These are phyloP conservation scores for Platorchestia sp. DNA, from an alignment of 1,140 invertebrate species.

Conservation along the genomic window DNA sequence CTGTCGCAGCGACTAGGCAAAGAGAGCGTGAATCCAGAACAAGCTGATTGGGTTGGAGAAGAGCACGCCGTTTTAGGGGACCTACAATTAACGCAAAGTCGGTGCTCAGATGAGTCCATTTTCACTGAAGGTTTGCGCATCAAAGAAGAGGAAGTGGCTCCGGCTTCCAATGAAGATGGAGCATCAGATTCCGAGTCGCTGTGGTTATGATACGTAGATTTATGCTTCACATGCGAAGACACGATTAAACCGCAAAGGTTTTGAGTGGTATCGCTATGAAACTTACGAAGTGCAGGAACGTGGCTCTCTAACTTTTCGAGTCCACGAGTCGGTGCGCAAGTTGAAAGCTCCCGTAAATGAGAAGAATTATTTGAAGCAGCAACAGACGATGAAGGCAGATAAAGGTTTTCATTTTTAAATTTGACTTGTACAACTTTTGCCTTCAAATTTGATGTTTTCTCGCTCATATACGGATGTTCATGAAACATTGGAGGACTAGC, in stretches of 20 bases:
- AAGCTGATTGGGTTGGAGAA: neutral
- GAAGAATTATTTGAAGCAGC: neutral
- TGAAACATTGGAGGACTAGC: neutral
- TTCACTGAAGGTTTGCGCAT: neutral
- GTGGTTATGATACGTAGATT: neutral
- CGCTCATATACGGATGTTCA: neutral
- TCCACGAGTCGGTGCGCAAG: neutral
- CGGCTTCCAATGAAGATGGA: neutral
- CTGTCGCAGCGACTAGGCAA: slow-evolving; percentile 32
- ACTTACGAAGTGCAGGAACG: neutral
- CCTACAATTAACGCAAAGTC: neutral
- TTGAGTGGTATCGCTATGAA: neutral
- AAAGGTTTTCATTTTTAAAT: neutral
- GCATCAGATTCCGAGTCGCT: neutral
- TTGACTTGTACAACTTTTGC: neutral
- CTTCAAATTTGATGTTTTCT: neutral
- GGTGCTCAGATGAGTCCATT: neutral
- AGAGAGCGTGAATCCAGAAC: neutral
- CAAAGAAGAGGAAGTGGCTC: neutral
- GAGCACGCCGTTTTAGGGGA: neutral
- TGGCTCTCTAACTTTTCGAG: neutral
- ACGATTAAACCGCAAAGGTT: slow-evolving; percentile 9
- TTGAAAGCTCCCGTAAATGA: neutral
- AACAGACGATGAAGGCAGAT: neutral
- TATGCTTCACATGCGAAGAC: neutral